Percentiles rank a stretch among this genome's conserved stretches.
phyloP scores from a whole-genome alignment of 2,888 invertebrate genomes.

The Agrilus cyanescens region DNA sequence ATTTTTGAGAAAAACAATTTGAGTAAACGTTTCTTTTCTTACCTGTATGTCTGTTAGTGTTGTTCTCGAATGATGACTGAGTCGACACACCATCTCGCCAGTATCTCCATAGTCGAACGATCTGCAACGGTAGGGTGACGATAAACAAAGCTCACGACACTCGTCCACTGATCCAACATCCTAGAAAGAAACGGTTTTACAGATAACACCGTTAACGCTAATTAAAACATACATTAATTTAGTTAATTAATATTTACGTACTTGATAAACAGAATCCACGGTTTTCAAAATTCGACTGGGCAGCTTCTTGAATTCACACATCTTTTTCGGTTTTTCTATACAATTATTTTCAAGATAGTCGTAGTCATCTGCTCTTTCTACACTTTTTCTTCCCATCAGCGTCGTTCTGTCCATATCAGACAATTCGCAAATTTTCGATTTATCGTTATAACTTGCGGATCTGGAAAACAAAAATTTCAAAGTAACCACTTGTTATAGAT shows the following conservation, averaged over 20 bases:
- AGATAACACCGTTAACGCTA: too few relatives aligned
- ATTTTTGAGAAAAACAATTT: too few relatives aligned
- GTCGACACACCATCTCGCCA: conserved; percentile 83
- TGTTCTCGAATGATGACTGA: conserved; percentile 82
- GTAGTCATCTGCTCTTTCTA: conserved; percentile 41
- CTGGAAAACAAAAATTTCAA: conserved; percentile 39
- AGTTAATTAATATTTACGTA: too few relatives aligned
- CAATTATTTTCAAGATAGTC: conserved; percentile 89
- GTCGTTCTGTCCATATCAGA: conserved; percentile 88
- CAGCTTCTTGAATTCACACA: conserved; percentile 87
- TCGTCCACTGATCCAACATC: conserved; percentile 73
- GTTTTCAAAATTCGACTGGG: conserved; percentile 78
- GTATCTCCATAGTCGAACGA: conserved; percentile 90
- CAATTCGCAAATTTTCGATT: conserved; percentile 72
- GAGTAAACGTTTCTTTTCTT: conserved; percentile 13
- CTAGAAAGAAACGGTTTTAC: too few relatives aligned
- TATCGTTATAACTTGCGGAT: conserved; percentile 82
- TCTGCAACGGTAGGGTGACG: conserved; percentile 82
- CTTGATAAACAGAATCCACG: conserved; percentile 85
- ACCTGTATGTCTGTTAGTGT: conserved; percentile 81
- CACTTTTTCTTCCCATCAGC: conserved; percentile 66
- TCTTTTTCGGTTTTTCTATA: conserved; percentile 81
- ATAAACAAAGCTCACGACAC: conserved; percentile 77
- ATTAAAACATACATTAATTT: too few relatives aligned
- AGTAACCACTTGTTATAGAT: too few relatives aligned